Base-by-base conservation (phyloP, 2,888 invertebrate genomes). In the Stenodera caucasica region DNA sequence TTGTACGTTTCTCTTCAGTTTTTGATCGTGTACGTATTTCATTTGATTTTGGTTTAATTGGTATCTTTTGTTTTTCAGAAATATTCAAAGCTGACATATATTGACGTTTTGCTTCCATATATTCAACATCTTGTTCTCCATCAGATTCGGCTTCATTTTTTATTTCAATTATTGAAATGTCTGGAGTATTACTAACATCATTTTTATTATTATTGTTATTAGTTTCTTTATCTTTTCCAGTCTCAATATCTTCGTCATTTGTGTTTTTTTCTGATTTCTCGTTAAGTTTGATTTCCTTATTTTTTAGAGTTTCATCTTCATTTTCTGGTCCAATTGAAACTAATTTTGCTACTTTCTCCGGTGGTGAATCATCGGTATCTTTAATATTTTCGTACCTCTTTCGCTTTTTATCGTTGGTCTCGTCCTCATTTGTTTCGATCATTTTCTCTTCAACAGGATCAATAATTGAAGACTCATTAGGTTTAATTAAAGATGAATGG, bases 41-140 rank as follows among this genome's bases (percentile, higher is more conserved):
- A 45, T 72, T 68, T 0, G 45, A 49, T 63, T 67, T 72, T 55
- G 71, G 68, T 37, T 61, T 68, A 8, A 64, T 65, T 8, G 68
- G 71, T 49, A 70, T 66, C n/a, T 65, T 64, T 12, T 69, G 58
- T 64, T 73, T 78, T 63, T 78, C 78, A 0, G 74, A 74, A 55
- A 78, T 79, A 63, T 79, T 78, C 55, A 79, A 68, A 0, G 79
- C 78, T 0, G 78, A 78, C 40, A 79, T 61, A 60, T 77, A 78
- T 55, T 75, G 71, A 51, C 73, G 70, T 66, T 77, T 77, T 14
- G 72, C 70, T 60, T 77, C 76, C 64, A 75, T 70, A 53, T 75
- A 71, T 62, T 72, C 71, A 14, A 58, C 58, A 49, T 74, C 74
- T 40, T 40, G 40, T 18, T 73, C 75, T 12, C 74, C 73, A 1